Conservation (phyloP, 92 coral and sea anemone genomes). For the Chrysogorgia sp. region DNA sequence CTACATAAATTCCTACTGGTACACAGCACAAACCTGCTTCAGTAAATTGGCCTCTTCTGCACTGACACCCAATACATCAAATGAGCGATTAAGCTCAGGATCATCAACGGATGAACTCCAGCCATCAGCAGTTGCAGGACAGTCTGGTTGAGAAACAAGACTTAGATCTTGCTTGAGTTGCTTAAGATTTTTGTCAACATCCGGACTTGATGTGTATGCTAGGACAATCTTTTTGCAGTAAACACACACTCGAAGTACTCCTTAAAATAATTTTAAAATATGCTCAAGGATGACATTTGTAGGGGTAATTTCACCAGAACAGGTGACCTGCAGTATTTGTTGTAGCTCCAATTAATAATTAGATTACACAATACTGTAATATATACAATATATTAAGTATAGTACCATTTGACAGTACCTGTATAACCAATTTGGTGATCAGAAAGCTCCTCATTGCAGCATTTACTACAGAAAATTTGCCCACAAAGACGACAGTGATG, state of each 20-base stretch:
- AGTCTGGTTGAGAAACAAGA: slow-evolving; percentile 67
- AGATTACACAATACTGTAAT: background rate
- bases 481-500: slow-evolving; percentile 99
- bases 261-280: slow-evolving; percentile 56
- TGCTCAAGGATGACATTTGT: too few relatives aligned
- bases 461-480: slow-evolving; percentile 91
- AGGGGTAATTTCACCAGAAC: too few relatives aligned
- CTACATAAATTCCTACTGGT: too few relatives aligned
- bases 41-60: slow-evolving; percentile 93
- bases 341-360: too few relatives aligned
- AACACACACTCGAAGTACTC: slow-evolving; percentile 87
- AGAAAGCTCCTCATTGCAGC: slow-evolving; percentile 91
- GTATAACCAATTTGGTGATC: slow-evolving; percentile 91
- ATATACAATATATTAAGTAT: background rate
- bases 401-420: slow-evolving; percentile 47
- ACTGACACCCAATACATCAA: slow-evolving; percentile 97
- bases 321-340: too few relatives aligned
- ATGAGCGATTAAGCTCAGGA: slow-evolving; percentile 78
- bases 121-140: slow-evolving; percentile 40
- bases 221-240: slow-evolving; percentile 87
- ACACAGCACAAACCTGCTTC: slow-evolving; percentile 72
- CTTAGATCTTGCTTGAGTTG: slow-evolving; percentile 84
- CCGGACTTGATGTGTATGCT: slow-evolving; percentile 80
- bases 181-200: slow-evolving; percentile 68
- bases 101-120: slow-evolving; percentile 68